Conservation (phyloP, 1,140 invertebrate species). For the Batillaria attramentaria region DNA sequence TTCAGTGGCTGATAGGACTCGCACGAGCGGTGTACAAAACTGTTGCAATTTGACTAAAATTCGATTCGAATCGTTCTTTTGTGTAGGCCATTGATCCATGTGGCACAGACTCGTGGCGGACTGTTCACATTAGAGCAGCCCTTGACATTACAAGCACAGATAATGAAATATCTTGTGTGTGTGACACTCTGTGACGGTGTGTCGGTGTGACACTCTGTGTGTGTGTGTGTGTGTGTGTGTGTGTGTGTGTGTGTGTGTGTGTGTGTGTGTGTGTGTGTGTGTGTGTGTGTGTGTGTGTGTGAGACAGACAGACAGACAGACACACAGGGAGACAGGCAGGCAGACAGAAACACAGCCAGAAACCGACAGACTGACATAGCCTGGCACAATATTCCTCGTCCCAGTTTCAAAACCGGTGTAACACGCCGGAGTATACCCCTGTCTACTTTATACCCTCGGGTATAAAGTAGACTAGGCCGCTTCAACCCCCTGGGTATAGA, state of each 20-base stretch:
- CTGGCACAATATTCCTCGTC: neutral
- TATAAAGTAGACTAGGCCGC: too few relatives aligned
- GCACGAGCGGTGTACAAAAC: neutral
- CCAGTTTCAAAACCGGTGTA: neutral
- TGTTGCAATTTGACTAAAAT: neutral
- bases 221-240: neutral
- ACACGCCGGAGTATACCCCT: too few relatives aligned
- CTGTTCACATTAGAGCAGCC: neutral
- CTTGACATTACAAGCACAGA: neutral
- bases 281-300: neutral
- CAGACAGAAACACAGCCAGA: conserved; percentile 6
- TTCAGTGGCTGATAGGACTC: neutral
- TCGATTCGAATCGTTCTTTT: too few relatives aligned
- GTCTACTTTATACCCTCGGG: too few relatives aligned
- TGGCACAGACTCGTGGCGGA: too few relatives aligned
- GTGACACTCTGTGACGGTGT: neutral
- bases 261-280: conserved; percentile 2
- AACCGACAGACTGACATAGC: neutral
- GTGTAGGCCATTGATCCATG: too few relatives aligned
- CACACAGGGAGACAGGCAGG: neutral
- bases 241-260: conserved; percentile 7
- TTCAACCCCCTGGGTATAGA: too few relatives aligned
- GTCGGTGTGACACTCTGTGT: neutral
- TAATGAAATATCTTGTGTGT: neutral
- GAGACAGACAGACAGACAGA: neutral